These are phyloP conservation scores for Rhimphoctona megacephalus DNA, from an alignment of 2,888 invertebrate genomes.

Conservation along the genomic window DNA sequence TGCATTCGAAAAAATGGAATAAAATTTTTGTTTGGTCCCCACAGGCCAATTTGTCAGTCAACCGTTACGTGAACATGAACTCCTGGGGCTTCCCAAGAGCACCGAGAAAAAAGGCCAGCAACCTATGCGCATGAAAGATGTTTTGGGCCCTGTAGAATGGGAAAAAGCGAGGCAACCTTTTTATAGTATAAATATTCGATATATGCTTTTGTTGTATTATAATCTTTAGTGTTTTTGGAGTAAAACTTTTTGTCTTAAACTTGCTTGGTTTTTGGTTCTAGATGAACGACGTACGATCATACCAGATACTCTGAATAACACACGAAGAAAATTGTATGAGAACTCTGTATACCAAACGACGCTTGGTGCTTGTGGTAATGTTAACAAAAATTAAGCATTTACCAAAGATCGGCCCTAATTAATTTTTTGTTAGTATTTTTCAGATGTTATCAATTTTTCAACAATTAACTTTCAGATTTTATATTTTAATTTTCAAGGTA, in stretches of 20 bases:
- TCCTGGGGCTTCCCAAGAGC: conserved; percentile 38
- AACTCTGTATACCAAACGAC: neutral
- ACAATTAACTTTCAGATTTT: too few relatives aligned
- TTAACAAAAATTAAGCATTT: neutral
- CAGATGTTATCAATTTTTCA: too few relatives aligned
- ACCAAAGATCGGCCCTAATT: too few relatives aligned
- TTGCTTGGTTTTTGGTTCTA: neutral
- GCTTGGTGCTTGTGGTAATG: neutral
- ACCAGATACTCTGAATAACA: neutral
- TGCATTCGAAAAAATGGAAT: neutral
- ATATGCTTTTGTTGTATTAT: neutral
- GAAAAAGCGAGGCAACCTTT: neutral
- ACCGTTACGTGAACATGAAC: conserved; percentile 35
- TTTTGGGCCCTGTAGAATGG: neutral
- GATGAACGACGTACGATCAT: conserved; percentile 17
- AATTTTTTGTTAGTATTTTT: too few relatives aligned
- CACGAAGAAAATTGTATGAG: neutral
- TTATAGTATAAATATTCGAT: neutral
- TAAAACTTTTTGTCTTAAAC: neutral
- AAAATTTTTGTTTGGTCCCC: neutral
- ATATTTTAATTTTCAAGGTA: too few relatives aligned
- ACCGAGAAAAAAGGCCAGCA: conserved; percentile 28
- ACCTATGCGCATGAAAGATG: conserved; percentile 28
- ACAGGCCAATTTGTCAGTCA: neutral
- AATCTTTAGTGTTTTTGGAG: neutral